A percentile compares a stretch with the other conserved stretches of the same genome.
phyloP scores from a whole-genome alignment of 1,140 invertebrate species.

The Solenopsis fugax region DNA sequence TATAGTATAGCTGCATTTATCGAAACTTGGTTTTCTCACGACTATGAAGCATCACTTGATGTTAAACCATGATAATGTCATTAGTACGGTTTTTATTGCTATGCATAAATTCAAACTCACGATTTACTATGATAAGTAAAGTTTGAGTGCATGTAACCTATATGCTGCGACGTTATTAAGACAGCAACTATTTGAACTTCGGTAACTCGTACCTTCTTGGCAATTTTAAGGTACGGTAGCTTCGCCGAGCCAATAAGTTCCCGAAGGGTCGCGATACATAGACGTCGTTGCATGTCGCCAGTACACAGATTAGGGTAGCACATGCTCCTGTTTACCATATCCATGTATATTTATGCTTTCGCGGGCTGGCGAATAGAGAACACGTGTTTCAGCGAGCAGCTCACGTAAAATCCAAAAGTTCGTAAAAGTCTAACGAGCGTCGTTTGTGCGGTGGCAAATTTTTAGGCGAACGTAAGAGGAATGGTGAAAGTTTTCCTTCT shows the following conservation, averaged over 20 bases:
- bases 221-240: conserved; percentile 34
- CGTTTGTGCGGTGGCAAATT: conserved; percentile 65
- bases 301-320: conserved; percentile 68
- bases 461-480: conserved; percentile 46
- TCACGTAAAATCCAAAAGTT: conserved; percentile 44
- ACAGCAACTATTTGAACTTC: neutral
- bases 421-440: conserved; percentile 67
- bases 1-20: neutral
- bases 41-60: neutral
- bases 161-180: neutral
- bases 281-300: conserved; percentile 32
- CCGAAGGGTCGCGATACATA: conserved; percentile 44
- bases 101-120: neutral
- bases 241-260: conserved; percentile 13
- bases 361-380: conserved; percentile 35
- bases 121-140: conserved; percentile 4
- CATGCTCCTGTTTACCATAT: conserved; percentile 73
- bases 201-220: conserved; percentile 1
- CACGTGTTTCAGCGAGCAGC: conserved; percentile 64
- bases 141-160: neutral
- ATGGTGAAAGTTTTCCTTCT: conserved; percentile 39
- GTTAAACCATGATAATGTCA: neutral
- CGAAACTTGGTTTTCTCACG: neutral
- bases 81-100: neutral
- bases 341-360: conserved; percentile 74